Evolutionary conservation across 2,113 vertebrate species (phyloP).

Genomic region (Erythrolamprus reginae): DNA sequence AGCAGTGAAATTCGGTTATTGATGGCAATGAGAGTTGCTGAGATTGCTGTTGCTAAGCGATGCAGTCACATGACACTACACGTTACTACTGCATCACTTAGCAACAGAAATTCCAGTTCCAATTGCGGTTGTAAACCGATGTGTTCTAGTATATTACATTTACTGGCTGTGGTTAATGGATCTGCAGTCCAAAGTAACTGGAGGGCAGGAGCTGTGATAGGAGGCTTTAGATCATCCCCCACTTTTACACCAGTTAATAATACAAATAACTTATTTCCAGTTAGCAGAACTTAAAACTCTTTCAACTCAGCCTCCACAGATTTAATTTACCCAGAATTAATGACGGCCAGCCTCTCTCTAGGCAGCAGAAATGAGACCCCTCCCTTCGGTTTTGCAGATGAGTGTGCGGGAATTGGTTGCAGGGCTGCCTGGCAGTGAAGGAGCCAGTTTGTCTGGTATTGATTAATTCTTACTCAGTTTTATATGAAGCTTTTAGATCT

Average conservation of each 20-base stretch:
- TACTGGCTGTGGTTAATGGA: not conserved
- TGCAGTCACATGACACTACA: not conserved
- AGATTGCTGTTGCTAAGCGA: not conserved
- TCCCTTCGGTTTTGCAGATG: constrained; percentile 1
- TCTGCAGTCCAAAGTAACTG: not conserved
- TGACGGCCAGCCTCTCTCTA: not conserved
- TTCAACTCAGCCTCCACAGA: not conserved
- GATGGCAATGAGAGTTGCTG: not conserved
- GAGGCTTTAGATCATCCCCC: not conserved
- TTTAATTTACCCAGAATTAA: constrained; percentile 4
- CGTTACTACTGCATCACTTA: not conserved
- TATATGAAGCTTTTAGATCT: constrained; percentile 19
- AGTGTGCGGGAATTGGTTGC: constrained; percentile 23
- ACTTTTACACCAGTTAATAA: not conserved
- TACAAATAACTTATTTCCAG: not conserved
- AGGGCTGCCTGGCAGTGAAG: constrained; percentile 26
- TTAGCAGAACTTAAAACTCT: not conserved
- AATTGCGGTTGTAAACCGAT: not conserved
- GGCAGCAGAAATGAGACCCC: not conserved
- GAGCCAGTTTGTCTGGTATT: constrained; percentile 26
- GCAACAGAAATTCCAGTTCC: not conserved
- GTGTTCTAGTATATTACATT: not conserved
- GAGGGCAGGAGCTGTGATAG: not conserved
- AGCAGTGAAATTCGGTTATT: not conserved
- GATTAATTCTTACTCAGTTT: constrained; percentile 25